These are phyloP conservation scores for Rhegmatorhina hoffmannsi DNA, from an alignment of 2,113 vertebrate species.

Conservation along the genomic window DNA sequence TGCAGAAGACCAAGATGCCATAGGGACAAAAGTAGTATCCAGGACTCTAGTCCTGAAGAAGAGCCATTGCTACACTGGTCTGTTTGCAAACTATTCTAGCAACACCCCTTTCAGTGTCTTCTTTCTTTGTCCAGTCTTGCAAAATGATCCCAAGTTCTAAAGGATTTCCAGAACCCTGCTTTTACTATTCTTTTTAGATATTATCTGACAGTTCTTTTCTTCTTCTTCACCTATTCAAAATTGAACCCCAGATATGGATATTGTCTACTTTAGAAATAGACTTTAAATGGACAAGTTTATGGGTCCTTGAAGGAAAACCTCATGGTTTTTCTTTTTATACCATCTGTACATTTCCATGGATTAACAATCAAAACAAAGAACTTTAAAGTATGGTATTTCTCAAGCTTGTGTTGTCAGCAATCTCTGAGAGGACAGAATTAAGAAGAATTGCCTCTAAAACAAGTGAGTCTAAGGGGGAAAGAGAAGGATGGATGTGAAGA, in stretches of 20 bases:
- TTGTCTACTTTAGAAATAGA: background rate
- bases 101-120: background rate
- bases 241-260: background rate
- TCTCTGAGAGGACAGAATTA: background rate
- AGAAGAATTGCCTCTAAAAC: background rate
- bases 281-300: background rate
- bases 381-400: background rate
- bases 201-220: background rate
- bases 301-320: background rate
- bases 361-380: background rate
- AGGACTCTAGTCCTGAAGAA: background rate
- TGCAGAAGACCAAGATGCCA: background rate
- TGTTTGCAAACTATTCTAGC: background rate
- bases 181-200: background rate
- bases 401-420: background rate
- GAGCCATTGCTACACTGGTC: background rate
- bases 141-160: background rate
- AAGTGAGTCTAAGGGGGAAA: background rate
- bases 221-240: background rate
- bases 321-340: background rate
- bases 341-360: background rate
- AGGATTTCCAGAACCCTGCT: background rate
- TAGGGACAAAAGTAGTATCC: background rate
- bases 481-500: background rate
- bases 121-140: background rate